A percentile compares a stretch with the other conserved stretches of the same genome.
Conservation (phyloP, 37 sponge, comb jelly and placozoan species). For the Halisarca cf. caerulea region DNA sequence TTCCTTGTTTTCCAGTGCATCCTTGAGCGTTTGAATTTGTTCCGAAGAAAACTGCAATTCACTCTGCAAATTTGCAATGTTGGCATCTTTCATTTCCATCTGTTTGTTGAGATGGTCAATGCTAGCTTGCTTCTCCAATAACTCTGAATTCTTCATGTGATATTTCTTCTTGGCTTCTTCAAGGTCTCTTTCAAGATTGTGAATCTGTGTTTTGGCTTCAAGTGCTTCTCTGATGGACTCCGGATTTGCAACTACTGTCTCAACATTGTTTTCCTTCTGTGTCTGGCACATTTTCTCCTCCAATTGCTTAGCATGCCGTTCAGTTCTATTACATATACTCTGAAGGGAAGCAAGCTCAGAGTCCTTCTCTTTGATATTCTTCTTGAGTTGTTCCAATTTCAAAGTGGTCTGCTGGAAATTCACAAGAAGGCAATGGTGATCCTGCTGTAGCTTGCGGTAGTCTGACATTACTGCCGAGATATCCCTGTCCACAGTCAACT, state of each 20-base stretch:
- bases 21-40: no score
- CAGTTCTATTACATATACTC: background rate
- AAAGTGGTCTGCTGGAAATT: background rate
- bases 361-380: background rate
- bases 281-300: background rate
- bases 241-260: background rate
- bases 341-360: background rate
- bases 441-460: background rate
- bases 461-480: background rate
- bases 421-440: background rate
- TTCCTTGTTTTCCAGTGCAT: no score
- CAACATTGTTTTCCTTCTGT: background rate
- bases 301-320: background rate
- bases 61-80: no score
- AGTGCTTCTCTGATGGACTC: background rate
- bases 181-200: background rate
- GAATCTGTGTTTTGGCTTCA: background rate
- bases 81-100: no score
- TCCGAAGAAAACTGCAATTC: no score
- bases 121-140: background rate
- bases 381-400: background rate
- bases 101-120: no score
- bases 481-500: background rate
- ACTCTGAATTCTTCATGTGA: conserved; percentile 15
- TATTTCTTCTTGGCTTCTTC: background rate